These are phyloP conservation scores for crab-eating macaque (Macaca fascicularis) DNA, from an alignment of 2,113 vertebrate genomes.

Conservation along the genomic window T2T-MFA8v1.1 NC_088375.1:129599001-129599500, in stretches of 20 bases:
- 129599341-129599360: not conserved
- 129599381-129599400: not conserved
- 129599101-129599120: not conserved
- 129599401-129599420: not conserved
- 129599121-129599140: not conserved
- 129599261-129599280: not conserved
- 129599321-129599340: not conserved
- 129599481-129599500: not conserved
- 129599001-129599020: not conserved
- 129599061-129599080: not conserved
- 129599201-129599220: not conserved
- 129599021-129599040: not conserved
- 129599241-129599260: not conserved
- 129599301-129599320: not conserved
- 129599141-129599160: not conserved
- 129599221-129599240: not conserved
- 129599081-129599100: not conserved
- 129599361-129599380: rapidly evolving
- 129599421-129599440: not conserved
- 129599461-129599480: not conserved
- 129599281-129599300: not conserved
- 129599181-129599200: not conserved
- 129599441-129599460: not conserved
- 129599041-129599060: not conserved
- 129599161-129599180: not conserved